phyloP scores from a whole-genome alignment of 2,888 invertebrate species.

The Incurvaria masculella region DNA sequence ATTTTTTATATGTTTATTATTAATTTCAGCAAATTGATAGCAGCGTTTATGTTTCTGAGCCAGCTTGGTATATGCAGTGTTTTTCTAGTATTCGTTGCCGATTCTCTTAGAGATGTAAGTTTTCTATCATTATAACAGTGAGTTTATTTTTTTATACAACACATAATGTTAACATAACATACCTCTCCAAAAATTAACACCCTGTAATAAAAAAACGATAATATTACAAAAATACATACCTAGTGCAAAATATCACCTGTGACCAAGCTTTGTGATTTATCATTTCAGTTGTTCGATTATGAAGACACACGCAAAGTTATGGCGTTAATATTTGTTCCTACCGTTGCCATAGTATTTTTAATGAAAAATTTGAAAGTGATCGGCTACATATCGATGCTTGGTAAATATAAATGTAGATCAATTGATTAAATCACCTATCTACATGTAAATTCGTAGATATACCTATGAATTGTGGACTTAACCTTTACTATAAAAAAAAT shows the following conservation, averaged over 20 bases:
- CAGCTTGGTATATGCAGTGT: constrained; percentile 36
- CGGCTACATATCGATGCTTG: constrained; percentile 30
- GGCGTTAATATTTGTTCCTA: constrained; percentile 24
- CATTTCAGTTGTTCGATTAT: constrained; percentile 34
- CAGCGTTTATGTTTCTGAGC: constrained; percentile 31
- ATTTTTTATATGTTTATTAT: neutral
- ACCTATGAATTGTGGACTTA: too few species aligned
- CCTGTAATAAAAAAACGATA: neutral
- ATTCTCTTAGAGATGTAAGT: constrained; percentile 36
- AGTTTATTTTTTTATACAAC: neutral
- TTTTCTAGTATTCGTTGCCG: constrained; percentile 30
- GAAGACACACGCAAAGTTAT: constrained; percentile 20
- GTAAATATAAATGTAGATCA: constrained; percentile 21
- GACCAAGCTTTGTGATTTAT: neutral
- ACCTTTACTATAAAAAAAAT: too few species aligned
- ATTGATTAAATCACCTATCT: too few species aligned
- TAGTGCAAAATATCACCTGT: neutral
- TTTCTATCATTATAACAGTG: neutral
- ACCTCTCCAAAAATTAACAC: neutral
- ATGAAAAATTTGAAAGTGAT: constrained; percentile 30
- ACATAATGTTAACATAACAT: neutral
- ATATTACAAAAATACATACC: too few species aligned
- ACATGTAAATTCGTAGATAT: too few species aligned
- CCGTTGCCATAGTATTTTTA: constrained; percentile 24
- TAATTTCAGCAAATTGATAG: constrained; percentile 27